A percentile compares a stretch with the other conserved stretches of the same genome.
These are phyloP conservation scores for Agrypnia vestita DNA, from an alignment of 1,140 invertebrate genomes.

Conservation along the genomic window DNA sequence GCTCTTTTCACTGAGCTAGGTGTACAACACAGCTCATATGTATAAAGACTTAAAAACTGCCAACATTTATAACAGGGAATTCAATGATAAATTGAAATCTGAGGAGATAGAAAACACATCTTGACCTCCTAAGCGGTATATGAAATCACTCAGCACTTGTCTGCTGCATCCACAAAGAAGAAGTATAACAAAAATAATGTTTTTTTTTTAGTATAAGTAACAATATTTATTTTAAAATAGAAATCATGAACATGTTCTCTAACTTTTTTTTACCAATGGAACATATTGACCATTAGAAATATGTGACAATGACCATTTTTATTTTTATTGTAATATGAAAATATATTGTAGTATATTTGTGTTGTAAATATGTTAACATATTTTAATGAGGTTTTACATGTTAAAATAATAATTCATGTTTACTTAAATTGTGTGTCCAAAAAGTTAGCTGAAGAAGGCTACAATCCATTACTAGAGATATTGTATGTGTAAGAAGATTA, in stretches of 20 bases:
- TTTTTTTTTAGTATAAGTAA: too few species aligned
- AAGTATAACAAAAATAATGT: too few species aligned
- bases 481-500: constrained; percentile 30
- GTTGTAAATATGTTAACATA: constrained; percentile 10
- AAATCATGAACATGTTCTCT: neutral
- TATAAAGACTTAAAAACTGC: too few species aligned
- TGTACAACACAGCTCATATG: too few species aligned
- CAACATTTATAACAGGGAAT: too few species aligned
- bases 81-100: too few species aligned
- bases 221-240: too few species aligned
- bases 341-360: constrained; percentile 23
- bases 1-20: too few species aligned
- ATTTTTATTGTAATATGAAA: constrained; percentile 7
- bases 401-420: constrained; percentile 7
- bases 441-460: constrained; percentile 21
- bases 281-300: constrained; percentile 10
- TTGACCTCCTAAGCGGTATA: too few species aligned
- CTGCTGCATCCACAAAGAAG: too few species aligned
- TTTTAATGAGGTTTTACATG: constrained; percentile 17
- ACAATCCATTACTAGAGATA: constrained; percentile 35
- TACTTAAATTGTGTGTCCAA: constrained; percentile 27
- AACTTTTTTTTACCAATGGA: constrained; percentile 1
- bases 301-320: neutral
- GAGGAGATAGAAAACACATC: too few species aligned
- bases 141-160: too few species aligned